Base-by-base conservation (phyloP, 1,140 invertebrate genomes). In the Musca vetustissima region DNA sequence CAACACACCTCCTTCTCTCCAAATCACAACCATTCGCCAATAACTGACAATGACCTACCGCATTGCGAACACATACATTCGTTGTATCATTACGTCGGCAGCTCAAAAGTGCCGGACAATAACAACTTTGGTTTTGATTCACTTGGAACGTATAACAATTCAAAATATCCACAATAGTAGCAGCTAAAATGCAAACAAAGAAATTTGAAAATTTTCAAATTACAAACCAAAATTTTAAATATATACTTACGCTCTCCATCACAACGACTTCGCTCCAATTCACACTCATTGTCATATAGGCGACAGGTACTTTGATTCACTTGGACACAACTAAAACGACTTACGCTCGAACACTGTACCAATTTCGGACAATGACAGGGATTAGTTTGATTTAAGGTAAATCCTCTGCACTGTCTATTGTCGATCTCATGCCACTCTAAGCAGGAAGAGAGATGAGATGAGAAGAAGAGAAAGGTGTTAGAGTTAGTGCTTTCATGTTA, bases 11-110 rank as follows among this genome's bases (percentile, higher is more conserved):
- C n/a, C n/a, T 14, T 3, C 15, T 24, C 28, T 59, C 55, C 55
- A 59, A 59, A 32, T 59, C 55, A 32, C 55, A 59, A 28, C 32
- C 8, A 32, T 15, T 59, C 7, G 1, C n/a, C 55, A 59, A n/a
- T n/a, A 59, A 32, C n/a, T 32, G 55, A 28, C 55, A 59, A 1
- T 19, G 24, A n/a, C 28, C 28, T 0, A 19, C 25, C n/a, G 55
- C 24, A 59, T 59, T 59, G 14, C 24, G 25, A n/a, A 59, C 55
- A 59, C 55, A 59, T 28, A 59, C 21, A 32, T 59, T 32, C 2
- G 55, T 32, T 4, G 28, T 43, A 43, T 43, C 25, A 7, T 59
- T 59, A 3, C 25, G 1, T 32, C 32, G 55, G 17, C 55, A 59
- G 11, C 4, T 32, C n/a, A 59, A 25, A 14, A 59, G 14, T 32